Base-by-base conservation (phyloP, 2,113 vertebrate genomes). In the Dasyornis broadbenti region DNA sequence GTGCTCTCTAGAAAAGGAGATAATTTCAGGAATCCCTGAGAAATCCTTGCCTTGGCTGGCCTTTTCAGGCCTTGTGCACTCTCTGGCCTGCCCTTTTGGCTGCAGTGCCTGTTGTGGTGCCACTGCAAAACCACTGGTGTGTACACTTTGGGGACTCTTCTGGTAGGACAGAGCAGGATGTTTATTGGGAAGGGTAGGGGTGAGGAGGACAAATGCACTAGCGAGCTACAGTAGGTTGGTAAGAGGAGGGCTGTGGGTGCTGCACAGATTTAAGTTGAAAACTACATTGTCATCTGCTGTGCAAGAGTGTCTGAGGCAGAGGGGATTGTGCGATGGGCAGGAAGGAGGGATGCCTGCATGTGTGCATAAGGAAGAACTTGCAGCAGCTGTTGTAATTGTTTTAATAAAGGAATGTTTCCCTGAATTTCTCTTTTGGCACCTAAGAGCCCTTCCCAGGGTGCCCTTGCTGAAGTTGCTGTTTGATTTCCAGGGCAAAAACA, bases 371-470 rank as follows among this genome's bases (percentile, higher is more conserved):
- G 90, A 94, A 92, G 64, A 89, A 84, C 66, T 44, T 82, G 44
- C n/a, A 75, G 69, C 73, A 82, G 77, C 60, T 92, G 47, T 86
- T 90, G 30, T 76, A 89, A 91, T 81, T 90, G 76, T 90, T 94
- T 82, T 61, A 76, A 76, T 89, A 86, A 82, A 84, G 65, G 33
- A 90, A 44, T 21, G 1, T 92, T 95, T 91, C 72, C 88, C 57
- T 52, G 57, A 92, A 89, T 89, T 95, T 97, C 72, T 96, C 39
- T 79, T 90, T 66, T 78, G 83, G 68, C 59, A 89, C 91, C 68
- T 23, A 47, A 80, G 65, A 88, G 65, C 77, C 57, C 76, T 94
- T 94, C 83, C 85, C 92, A 90, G 75, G 56, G 83, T 82, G 71
- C 90, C 40, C 68, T 91, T 86, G 71, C 76, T 90, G 79, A 60